Percentiles rank a stretch among this genome's conserved stretches.
phyloP scores from a whole-genome alignment of 2,797 vertebrate genomes.

The Darevskia nairensis region DNA sequence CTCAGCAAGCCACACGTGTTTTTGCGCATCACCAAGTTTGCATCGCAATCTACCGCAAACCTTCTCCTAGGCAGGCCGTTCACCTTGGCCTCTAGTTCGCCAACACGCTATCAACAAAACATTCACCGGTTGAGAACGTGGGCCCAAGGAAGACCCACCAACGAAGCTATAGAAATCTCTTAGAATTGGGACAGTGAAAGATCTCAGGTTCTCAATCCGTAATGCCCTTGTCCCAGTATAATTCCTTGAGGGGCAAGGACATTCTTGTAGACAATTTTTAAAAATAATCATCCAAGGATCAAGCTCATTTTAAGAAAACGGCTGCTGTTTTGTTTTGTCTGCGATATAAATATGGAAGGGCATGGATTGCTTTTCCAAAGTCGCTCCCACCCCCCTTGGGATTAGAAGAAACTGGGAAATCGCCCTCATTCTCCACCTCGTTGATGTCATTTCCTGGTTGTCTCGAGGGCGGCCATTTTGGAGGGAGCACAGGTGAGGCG shows the following conservation, averaged over 20 bases:
- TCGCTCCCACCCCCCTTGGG: not conserved
- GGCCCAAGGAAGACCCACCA: no score
- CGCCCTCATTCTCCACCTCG: not conserved
- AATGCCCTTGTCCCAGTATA: not conserved
- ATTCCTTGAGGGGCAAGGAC: not conserved
- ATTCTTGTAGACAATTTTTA: not conserved
- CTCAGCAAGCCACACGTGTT: not conserved
- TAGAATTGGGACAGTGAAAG: not conserved
- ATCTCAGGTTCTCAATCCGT: not conserved
- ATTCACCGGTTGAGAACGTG: not conserved
- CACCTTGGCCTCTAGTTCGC: not conserved
- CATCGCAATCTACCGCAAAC: not conserved
- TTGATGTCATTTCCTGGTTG: not conserved
- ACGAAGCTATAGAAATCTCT: not conserved
- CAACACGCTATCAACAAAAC: not conserved
- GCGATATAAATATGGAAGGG: not conserved
- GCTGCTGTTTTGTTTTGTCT: not conserved
- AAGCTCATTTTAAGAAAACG: not conserved
- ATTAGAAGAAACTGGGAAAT: not conserved
- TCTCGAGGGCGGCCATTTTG: not conserved
- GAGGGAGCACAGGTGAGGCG: not conserved
- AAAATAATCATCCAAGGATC: not conserved
- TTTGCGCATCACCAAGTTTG: accelerated
- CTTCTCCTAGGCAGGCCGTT: no score
- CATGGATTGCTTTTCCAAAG: no score